A percentile compares a stretch with the other conserved stretches of the same genome.
These are phyloP conservation scores for Abramis brama DNA, from an alignment of 2,113 vertebrate genomes.

Conservation along the genomic window DNA sequence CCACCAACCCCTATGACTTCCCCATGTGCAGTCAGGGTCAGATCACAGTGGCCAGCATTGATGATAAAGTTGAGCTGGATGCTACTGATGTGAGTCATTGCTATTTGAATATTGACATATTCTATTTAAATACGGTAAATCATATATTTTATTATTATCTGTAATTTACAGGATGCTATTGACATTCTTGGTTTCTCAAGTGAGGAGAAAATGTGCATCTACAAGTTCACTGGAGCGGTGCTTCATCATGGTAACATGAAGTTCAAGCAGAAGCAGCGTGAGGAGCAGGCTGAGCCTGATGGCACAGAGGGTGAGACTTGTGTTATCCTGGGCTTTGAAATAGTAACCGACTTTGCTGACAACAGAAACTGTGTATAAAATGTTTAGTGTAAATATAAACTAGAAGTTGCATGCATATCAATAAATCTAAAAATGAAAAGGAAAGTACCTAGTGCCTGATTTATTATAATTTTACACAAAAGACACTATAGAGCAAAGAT, in stretches of 20 bases:
- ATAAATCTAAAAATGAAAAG: no score
- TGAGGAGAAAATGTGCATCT: conserved; percentile 51
- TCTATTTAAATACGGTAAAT: not conserved
- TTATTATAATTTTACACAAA: no score
- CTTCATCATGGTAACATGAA: conserved; percentile 79
- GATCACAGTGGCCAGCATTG: conserved; percentile 83
- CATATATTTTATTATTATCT: not conserved
- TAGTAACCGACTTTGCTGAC: no score
- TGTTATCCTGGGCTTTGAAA: no score
- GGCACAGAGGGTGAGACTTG: conserved; percentile 73
- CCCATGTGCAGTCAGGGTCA: conserved; percentile 85
- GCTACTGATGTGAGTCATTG: conserved; percentile 82
- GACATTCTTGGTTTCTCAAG: conserved; percentile 44
- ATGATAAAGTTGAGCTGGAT: conserved; percentile 85
- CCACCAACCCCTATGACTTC: conserved; percentile 84
- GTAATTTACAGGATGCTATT: conserved; percentile 47
- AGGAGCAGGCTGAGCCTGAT: conserved; percentile 80
- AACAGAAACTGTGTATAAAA: no score
- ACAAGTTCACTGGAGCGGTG: conserved; percentile 73
- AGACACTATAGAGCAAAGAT: conserved; percentile 38
- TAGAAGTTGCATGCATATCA: no score
- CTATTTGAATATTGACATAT: not conserved
- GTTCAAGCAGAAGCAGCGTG: conserved; percentile 82
- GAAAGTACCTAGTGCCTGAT: no score
- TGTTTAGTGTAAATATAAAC: no score